These are phyloP conservation scores for Phrynocephalus versicolor DNA, from an alignment of 2,113 vertebrate genomes.

Conservation along the genomic window DNA sequence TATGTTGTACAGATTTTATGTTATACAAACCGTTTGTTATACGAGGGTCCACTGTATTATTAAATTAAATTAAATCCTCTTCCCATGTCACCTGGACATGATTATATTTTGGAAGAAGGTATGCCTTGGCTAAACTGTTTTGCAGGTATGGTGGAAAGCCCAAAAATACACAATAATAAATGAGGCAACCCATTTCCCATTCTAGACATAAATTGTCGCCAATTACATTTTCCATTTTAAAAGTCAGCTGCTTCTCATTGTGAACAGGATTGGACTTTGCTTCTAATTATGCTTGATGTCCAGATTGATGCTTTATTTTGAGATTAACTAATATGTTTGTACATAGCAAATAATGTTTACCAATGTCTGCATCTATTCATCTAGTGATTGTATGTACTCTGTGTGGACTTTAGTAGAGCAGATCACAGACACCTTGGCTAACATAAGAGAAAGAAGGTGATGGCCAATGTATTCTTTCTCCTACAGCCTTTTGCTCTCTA, in stretches of 20 bases:
- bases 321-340: neutral
- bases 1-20: too few relatives aligned
- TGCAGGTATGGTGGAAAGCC: neutral
- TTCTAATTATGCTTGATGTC: neutral
- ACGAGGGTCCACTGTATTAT: too few relatives aligned
- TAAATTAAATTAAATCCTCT: neutral
- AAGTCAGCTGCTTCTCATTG: neutral
- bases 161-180: neutral
- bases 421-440: too few relatives aligned
- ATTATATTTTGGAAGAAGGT: neutral
- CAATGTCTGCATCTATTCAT: too few relatives aligned
- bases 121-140: neutral
- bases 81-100: neutral
- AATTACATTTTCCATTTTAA: neutral
- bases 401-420: too few relatives aligned
- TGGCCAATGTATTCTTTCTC: neutral
- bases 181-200: neutral
- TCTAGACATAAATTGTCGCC: too few relatives aligned
- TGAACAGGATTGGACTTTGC: neutral
- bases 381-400: too few relatives aligned
- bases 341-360: neutral
- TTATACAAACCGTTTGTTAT: too few relatives aligned
- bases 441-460: too few relatives aligned
- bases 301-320: neutral
- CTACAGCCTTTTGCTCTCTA: neutral